Evolutionary conservation across 2,888 invertebrate genomes (phyloP), one percentile per base, ranked within the genome.

Genomic region (Parnassius glacialis): DNA sequence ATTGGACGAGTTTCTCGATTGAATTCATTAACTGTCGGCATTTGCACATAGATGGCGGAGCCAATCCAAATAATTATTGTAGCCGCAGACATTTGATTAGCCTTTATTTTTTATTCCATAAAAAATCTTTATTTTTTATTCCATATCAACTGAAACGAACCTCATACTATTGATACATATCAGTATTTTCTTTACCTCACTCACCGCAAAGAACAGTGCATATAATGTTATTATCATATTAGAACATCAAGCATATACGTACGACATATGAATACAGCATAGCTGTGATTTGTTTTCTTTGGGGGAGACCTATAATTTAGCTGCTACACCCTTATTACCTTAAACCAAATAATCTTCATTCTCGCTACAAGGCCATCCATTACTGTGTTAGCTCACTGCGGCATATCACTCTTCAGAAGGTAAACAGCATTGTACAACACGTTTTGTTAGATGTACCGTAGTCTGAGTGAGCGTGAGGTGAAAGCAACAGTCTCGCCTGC

Each of bases 231-330:
- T 7, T 34, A 34, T 34, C 34, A 34, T 34, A 34, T 34, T 7
- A 34, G 34, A 34, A 34, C 34, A 3, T 34, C 5, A 7, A 7
- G 7, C 34, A 7, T 74, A 53, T 42, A 53, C 76, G 69, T 77
- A 74, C 70, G 71, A 57, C 72, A 70, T 71, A 73, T 75, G 71
- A 74, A 74, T 75, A 76, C 76, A 34, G 34, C 34, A 76, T 74
- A 73, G 70, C 74, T 76, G 69, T 73, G 76, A 78, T 81, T 80
- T 81, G 79, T 82, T 84, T 84, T 82, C 84, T 82, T 81, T 78
- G 76, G 78, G 76, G 76, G 81, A 84, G 74, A 78, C 76, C 80
- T 72, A 83, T 85, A 84, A 86, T 86, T 85, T 81, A 80, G 78
- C 78, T 82, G 84, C 84, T 80, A 59, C 72, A 70, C 77, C 68